Evolutionary conservation across 92 coral and sea anemone genomes (phyloP).

Genomic region (Zoanthus sociatus): DNA sequence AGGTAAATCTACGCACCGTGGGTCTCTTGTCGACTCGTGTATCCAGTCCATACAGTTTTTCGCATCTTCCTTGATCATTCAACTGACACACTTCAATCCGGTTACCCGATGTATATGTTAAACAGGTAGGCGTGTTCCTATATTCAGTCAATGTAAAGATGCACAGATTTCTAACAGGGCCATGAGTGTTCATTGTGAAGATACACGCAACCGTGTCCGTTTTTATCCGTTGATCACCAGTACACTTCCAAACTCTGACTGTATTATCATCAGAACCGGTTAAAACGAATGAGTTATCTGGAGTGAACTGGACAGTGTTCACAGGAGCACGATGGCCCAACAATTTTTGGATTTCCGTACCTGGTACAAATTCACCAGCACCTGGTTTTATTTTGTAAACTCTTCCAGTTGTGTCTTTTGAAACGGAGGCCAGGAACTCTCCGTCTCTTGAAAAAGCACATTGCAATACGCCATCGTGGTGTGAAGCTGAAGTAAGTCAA

Average conservation of each 20-base stretch:
- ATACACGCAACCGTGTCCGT: conserved; percentile 68
- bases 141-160: conserved; percentile 59
- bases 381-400: conserved; percentile 85
- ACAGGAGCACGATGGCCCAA: conserved; percentile 81
- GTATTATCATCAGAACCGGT: conserved; percentile 90
- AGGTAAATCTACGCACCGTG: conserved; percentile 12
- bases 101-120: conserved; percentile 81
- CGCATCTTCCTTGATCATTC: conserved; percentile 26
- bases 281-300: conserved; percentile 59
- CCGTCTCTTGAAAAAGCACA: conserved; percentile 91
- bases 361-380: conserved; percentile 92
- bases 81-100: conserved; percentile 79
- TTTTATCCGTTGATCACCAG: background rate
- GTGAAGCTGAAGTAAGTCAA: conserved; percentile 66
- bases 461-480: conserved; percentile 81
- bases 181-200: conserved; percentile 49
- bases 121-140: conserved; percentile 40
- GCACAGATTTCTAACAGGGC: conserved; percentile 74
- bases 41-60: background rate
- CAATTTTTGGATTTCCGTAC: conserved; percentile 72
- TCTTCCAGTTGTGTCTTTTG: conserved; percentile 83
- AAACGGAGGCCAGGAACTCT: conserved; percentile 79
- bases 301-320: conserved; percentile 83
- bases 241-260: conserved; percentile 74
- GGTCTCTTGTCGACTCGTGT: conserved; percentile 23